Evolutionary conservation across 2,888 invertebrate species (phyloP).

Genomic region (Brenthis ino): DNA sequence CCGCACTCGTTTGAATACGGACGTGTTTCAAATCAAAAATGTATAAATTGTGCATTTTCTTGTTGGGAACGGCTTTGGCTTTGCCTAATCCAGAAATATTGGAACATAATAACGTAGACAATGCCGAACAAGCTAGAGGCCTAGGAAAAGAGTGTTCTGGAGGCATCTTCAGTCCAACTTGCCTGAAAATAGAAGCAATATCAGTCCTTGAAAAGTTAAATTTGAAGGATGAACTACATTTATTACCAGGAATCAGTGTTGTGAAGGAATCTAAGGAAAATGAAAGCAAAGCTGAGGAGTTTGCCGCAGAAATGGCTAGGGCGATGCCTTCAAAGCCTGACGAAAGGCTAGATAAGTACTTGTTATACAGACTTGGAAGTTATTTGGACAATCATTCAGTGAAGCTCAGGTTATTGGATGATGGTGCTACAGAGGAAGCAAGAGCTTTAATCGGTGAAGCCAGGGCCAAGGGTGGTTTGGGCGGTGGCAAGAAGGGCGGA

Average conservation of each 20-base stretch:
- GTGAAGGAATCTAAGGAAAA: conserved; percentile 79
- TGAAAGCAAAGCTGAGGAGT: conserved; percentile 85
- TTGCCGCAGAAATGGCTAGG: conserved; percentile 87
- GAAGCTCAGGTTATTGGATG: conserved; percentile 86
- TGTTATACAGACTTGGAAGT: conserved; percentile 86
- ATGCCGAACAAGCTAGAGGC: conserved; percentile 57
- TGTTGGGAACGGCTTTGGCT: conserved; percentile 52
- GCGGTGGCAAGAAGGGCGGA: conserved; percentile 75
- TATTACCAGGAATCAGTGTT: conserved; percentile 83
- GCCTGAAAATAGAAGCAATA: conserved; percentile 74
- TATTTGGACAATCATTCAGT: conserved; percentile 89
- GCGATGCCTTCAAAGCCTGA: conserved; percentile 89
- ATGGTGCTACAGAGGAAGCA: conserved; percentile 82
- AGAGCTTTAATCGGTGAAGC: conserved; percentile 81
- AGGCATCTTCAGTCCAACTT: conserved; percentile 71
- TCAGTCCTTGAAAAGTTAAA: conserved; percentile 69
- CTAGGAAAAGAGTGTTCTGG: conserved; percentile 68
- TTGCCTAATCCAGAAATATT: conserved; percentile 66
- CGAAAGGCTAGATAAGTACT: conserved; percentile 88
- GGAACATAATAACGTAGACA: conserved; percentile 54
- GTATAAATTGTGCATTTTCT: conserved; percentile 54
- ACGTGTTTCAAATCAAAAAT: conserved; percentile 58
- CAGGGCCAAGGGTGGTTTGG: conserved; percentile 74
- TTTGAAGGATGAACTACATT: conserved; percentile 65
- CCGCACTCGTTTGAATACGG: conserved; percentile 59